Evolutionary conservation across 2,797 vertebrate genomes (phyloP), one percentile per base, ranked within the genome.

Genomic region (Melanotaenia maccullochi): DNA sequence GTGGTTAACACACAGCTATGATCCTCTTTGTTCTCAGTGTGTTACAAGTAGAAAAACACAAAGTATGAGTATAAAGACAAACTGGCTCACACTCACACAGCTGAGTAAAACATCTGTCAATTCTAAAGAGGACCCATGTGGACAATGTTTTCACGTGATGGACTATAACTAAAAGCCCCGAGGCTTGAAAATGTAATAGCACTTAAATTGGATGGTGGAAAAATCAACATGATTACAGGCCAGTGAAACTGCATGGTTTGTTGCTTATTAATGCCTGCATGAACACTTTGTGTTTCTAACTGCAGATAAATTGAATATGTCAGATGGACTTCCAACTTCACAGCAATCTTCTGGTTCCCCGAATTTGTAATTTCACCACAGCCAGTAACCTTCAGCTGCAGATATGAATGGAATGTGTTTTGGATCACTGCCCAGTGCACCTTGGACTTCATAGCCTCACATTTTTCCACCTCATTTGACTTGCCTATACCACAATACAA

Each of bases 371-470:
- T 84, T 79, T 82, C 65, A 64, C 60, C 76, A 78, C 70, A 86
- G 80, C 54, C 68, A 77, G 75, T 72, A 81, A 83, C 85, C 83
- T 82, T 89, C 78, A 71, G 55, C 38, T 56, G 74, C 72, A 88
- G 84, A 90, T 85, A 91, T 85, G 87, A 87, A 61, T 81, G 87
- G 90, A 93, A 90, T 93, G 91, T 30, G 44, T 78, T 79, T 83
- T 88, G 89, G 87, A 79, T 28, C 22, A 4, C 22, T 66, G 82
- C 86, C 86, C 68, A 68, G 84, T 83, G 83, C 73, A 88, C 89
- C 85, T 83, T 85, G 85, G 72, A 89, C 80, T 82, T 71, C 65
- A 66, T 25, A 44, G 73, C 56, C 62, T 65, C 49, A 40, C 54
- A 79, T 74, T 25, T 73, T 88, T 74, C 75, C 75, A 42, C 71